Evolutionary conservation across 2,113 vertebrate species (phyloP).

Genomic region (Mohoua ochrocephala): DNA sequence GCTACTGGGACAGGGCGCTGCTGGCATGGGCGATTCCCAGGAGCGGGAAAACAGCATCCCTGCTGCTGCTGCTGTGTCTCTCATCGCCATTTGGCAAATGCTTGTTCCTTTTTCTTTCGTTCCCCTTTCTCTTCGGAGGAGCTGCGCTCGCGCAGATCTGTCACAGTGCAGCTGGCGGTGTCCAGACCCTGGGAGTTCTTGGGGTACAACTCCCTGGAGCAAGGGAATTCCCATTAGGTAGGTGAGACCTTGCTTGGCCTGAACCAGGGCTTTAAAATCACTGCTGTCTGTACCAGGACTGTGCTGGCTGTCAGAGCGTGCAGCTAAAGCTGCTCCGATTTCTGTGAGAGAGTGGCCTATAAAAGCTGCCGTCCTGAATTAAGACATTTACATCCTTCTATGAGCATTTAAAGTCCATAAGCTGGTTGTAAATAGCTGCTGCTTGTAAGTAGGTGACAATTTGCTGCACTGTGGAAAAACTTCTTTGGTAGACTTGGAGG

Average conservation of each 20-base stretch:
- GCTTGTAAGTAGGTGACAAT: not conserved
- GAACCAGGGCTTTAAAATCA: not conserved
- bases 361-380: not conserved
- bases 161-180: not conserved
- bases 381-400: not conserved
- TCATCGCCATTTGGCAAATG: not conserved
- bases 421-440: not conserved
- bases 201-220: not conserved
- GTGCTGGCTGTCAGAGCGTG: not conserved
- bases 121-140: not conserved
- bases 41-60: not conserved
- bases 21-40: not conserved
- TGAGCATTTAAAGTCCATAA: not conserved
- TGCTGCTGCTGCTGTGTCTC: not conserved
- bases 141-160: not conserved
- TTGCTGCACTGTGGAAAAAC: not conserved
- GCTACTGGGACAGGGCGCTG: not conserved
- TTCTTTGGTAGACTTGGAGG: not conserved
- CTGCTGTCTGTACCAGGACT: not conserved
- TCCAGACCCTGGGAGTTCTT: not conserved
- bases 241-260: not conserved
- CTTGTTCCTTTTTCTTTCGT: not conserved
- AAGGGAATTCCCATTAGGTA: not conserved
- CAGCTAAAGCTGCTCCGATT: not conserved
- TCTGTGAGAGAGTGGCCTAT: not conserved